These are phyloP conservation scores for Drosophila miranda DNA, from an alignment of 1,140 invertebrate species.

Conservation along the genomic window DNA sequence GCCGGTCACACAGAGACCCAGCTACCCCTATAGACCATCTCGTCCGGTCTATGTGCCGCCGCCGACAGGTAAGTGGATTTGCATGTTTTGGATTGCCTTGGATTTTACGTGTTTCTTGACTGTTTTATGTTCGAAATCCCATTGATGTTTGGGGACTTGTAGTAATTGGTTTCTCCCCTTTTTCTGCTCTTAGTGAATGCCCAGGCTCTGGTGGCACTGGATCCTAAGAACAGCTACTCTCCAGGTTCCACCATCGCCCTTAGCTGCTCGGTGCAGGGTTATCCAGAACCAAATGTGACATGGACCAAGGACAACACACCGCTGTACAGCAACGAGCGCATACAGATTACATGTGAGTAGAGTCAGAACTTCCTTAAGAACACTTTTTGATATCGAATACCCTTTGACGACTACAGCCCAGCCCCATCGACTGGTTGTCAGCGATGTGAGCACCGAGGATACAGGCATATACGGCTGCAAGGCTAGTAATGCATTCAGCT, in stretches of 20 bases:
- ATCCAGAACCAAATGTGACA: slow-evolving; percentile 87
- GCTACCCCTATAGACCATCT: slow-evolving; percentile 83
- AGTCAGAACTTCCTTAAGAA: too few relatives aligned
- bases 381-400: background rate
- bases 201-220: slow-evolving; percentile 84
- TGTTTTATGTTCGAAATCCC: background rate
- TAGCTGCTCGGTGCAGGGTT: slow-evolving; percentile 89
- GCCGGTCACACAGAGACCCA: slow-evolving; percentile 65
- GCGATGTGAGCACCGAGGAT: slow-evolving; percentile 86
- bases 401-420: slow-evolving; percentile 59
- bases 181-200: slow-evolving; percentile 84
- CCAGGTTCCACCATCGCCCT: slow-evolving; percentile 87
- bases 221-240: slow-evolving; percentile 84
- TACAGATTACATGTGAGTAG: slow-evolving; percentile 68
- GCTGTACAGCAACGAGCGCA: slow-evolving; percentile 54
- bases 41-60: slow-evolving; percentile 66
- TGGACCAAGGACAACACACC: slow-evolving; percentile 90
- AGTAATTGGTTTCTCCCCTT: slow-evolving; percentile 9
- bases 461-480: slow-evolving; percentile 91
- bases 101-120: slow-evolving; percentile 15
- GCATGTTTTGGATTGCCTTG: slow-evolving; percentile 44
- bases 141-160: background rate
- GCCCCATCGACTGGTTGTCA: slow-evolving; percentile 87
- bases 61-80: slow-evolving; percentile 58
- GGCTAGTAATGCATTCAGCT: slow-evolving; percentile 88